A percentile compares a stretch with the other conserved stretches of the same genome.
Conservation (phyloP, 2,888 invertebrate species). For the Boloria selene region DNA sequence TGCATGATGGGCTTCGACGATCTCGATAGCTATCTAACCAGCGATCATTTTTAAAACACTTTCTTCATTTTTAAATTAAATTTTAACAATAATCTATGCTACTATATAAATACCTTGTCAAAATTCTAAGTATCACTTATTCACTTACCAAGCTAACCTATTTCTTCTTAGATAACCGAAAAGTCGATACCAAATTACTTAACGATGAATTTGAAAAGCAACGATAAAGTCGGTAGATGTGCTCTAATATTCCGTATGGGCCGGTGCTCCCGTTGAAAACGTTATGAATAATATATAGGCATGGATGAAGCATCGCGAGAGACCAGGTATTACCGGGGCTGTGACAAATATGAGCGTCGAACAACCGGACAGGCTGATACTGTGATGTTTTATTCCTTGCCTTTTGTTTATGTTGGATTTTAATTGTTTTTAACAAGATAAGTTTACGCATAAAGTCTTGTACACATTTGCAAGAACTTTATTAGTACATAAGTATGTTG, state of each 20-base stretch:
- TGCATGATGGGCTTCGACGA: no score
- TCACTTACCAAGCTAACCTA: no score
- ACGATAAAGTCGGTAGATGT: conserved; percentile 63
- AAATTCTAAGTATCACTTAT: no score
- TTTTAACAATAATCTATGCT: no score
- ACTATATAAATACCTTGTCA: no score
- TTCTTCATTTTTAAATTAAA: no score
- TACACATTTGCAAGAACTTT: no score
- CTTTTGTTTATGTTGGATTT: conserved; percentile 35
- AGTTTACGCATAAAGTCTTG: not conserved
- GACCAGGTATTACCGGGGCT: conserved; percentile 56
- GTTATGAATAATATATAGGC: conserved; percentile 74
- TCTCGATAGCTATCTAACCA: no score
- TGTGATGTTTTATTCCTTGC: conserved; percentile 42
- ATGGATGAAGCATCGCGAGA: conserved; percentile 56
- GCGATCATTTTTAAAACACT: no score
- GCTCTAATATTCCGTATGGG: conserved; percentile 80
- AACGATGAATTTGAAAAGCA: conserved; percentile 70
- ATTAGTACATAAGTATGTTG: no score
- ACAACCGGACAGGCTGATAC: conserved; percentile 49
- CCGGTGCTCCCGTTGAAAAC: conserved; percentile 70
- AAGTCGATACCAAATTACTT: conserved; percentile 73
- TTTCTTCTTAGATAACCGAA: conserved; percentile 37
- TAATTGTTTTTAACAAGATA: conserved; percentile 32
- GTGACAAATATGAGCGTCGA: conserved; percentile 57